Conservation (phyloP, 2,113 vertebrate species). For the Centropus unirufus region DNA sequence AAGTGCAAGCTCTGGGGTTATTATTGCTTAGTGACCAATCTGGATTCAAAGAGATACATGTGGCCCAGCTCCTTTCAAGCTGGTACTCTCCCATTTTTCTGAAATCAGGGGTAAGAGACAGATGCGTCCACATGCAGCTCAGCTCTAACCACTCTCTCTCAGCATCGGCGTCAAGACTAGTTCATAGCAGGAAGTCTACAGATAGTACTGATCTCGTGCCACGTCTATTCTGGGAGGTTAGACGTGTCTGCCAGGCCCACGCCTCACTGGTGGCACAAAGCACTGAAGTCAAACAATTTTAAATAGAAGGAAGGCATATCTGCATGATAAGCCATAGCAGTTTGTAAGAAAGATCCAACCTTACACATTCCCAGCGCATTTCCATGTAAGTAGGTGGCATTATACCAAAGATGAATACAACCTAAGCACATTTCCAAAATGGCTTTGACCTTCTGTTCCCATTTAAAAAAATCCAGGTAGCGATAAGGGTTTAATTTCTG, state of each 20-base stretch:
- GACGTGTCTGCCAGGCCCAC: neutral
- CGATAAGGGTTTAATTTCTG: neutral
- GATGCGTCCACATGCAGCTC: neutral
- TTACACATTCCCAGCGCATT: neutral
- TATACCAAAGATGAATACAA: neutral
- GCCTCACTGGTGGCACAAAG: neutral
- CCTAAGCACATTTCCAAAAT: conserved; percentile 7
- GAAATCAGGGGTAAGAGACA: neutral
- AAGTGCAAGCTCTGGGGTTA: neutral
- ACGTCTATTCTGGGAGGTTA: conserved; percentile 15
- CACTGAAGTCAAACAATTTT: conserved; percentile 32
- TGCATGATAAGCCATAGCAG: neutral
- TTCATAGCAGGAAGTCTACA: neutral
- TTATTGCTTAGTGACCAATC: neutral
- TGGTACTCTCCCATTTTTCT: neutral
- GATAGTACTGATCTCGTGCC: neutral
- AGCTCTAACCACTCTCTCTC: neutral
- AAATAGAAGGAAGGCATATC: conserved; percentile 38
- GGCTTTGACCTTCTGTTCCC: neutral
- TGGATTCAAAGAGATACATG: neutral
- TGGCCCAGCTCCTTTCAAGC: neutral
- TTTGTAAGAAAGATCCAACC: conserved; percentile 40
- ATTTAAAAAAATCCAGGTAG: neutral
- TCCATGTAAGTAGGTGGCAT: conserved; percentile 35
- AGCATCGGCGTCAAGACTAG: neutral